phyloP scores from a whole-genome alignment of 2,888 invertebrate species.

The Eupithecia vulgata region DNA sequence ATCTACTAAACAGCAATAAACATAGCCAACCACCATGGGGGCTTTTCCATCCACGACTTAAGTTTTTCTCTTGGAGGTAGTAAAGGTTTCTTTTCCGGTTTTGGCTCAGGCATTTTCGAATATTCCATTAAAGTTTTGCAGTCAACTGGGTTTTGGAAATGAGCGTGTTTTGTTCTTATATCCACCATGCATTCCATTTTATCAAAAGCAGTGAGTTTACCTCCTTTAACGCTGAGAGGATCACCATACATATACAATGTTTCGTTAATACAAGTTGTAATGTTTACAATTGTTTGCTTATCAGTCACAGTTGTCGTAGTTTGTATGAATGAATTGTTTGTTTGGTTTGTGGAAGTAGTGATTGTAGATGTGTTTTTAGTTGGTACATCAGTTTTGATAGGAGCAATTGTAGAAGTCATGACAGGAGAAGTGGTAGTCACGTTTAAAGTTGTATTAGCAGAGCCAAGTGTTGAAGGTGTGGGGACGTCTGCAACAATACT shows the following conservation, averaged over 20 bases:
- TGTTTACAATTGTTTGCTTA: slow-evolving; percentile 42
- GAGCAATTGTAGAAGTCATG: slow-evolving; percentile 2
- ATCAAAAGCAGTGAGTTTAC: slow-evolving; percentile 54
- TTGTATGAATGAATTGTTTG: slow-evolving; percentile 24
- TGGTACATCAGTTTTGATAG: background rate
- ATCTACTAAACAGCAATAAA: slow-evolving; percentile 64
- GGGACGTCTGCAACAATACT: background rate
- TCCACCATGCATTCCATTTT: slow-evolving; percentile 68
- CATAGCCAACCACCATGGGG: slow-evolving; percentile 77
- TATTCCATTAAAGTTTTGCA: slow-evolving; percentile 66
- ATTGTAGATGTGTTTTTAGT: background rate
- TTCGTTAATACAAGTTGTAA: slow-evolving; percentile 55
- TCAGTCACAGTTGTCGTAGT: slow-evolving; percentile 37
- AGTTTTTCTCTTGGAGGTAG: slow-evolving; percentile 65
- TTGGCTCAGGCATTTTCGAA: slow-evolving; percentile 67
- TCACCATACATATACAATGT: slow-evolving; percentile 52
- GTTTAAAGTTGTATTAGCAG: slow-evolving; percentile 4
- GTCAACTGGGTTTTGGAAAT: slow-evolving; percentile 61
- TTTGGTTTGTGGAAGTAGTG: slow-evolving; percentile 10
- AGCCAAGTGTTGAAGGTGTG: background rate
- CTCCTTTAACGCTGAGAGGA: slow-evolving; percentile 65
- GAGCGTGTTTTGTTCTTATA: slow-evolving; percentile 60
- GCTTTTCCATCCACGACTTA: slow-evolving; percentile 68
- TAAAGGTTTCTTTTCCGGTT: slow-evolving; percentile 48
- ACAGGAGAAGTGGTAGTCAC: slow-evolving; percentile 1